Conservation (phyloP, 1,140 invertebrate genomes). For the Dryas iulia region DNA sequence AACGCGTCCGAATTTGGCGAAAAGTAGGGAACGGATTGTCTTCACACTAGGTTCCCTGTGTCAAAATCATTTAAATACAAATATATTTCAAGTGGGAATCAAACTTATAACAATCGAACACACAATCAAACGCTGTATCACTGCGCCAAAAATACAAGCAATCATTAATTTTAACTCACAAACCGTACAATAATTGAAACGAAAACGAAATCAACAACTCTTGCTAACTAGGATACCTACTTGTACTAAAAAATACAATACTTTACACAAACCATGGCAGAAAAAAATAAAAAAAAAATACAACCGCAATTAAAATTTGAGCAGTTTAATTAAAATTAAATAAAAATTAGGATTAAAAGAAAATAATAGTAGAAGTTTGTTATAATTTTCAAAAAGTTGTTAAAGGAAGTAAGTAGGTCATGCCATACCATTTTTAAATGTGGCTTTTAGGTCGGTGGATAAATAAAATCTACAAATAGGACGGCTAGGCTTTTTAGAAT, state of each 20-base stretch:
- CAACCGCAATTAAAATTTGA: neutral
- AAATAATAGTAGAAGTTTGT: neutral
- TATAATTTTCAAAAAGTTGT: neutral
- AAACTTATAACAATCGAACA: too few relatives aligned
- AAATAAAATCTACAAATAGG: neutral
- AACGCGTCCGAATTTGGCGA: too few relatives aligned
- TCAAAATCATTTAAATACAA: too few relatives aligned
- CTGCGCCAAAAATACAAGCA: too few relatives aligned
- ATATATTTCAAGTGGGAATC: too few relatives aligned
- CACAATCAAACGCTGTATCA: too few relatives aligned
- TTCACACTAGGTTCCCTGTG: too few relatives aligned
- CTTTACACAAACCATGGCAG: neutral
- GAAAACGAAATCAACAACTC: too few relatives aligned
- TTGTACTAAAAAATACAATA: neutral
- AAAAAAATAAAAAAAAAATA: neutral
- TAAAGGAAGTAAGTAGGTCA: neutral
- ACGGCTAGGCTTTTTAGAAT: neutral
- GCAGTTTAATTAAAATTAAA: neutral
- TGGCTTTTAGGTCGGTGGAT: neutral
- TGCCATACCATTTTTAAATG: neutral
- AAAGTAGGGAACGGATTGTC: too few relatives aligned
- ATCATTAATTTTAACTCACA: too few relatives aligned
- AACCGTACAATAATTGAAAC: too few relatives aligned
- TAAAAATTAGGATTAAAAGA: slow-evolving; percentile 1
- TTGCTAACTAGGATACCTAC: neutral